phyloP scores from a whole-genome alignment of 1,140 invertebrate species.

The Berghia stephanieae region DNA sequence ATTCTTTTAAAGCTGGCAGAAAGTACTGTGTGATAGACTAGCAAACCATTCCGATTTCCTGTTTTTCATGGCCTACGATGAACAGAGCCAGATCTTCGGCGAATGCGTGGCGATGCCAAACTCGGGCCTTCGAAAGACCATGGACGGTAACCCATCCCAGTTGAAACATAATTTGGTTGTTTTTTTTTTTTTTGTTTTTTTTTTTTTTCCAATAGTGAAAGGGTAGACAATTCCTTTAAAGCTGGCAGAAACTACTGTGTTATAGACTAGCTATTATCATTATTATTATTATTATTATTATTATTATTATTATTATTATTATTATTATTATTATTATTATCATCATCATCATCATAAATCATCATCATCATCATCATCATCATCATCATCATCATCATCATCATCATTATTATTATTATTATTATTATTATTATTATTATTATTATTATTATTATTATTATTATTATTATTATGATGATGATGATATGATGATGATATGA shows the following conservation, averaged over 20 bases:
- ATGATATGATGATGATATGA: too few relatives aligned
- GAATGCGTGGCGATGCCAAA: constrained; percentile 66
- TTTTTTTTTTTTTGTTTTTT: too few relatives aligned
- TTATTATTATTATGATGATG: too few relatives aligned
- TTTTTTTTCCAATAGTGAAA: neutral
- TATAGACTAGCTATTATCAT: constrained; percentile 41
- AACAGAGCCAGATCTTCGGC: constrained; percentile 67
- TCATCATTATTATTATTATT: neutral
- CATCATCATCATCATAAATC: too few relatives aligned
- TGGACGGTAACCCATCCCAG: too few relatives aligned
- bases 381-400: neutral
- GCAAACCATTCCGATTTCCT: constrained; percentile 61
- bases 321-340: neutral
- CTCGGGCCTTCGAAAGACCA: constrained; percentile 48
- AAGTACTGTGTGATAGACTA: constrained; percentile 35
- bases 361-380: neutral
- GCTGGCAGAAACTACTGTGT: neutral
- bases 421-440: constrained; percentile 14
- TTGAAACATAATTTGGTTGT: neutral
- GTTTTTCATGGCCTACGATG: constrained; percentile 69
- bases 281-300: too few relatives aligned
- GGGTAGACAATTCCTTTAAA: too few relatives aligned
- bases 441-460: constrained; percentile 18
- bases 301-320: too few relatives aligned
- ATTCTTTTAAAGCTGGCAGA: too few relatives aligned